phyloP scores from a whole-genome alignment of 2,113 vertebrate genomes.

The Anarhynchus alexandrinus region DNA sequence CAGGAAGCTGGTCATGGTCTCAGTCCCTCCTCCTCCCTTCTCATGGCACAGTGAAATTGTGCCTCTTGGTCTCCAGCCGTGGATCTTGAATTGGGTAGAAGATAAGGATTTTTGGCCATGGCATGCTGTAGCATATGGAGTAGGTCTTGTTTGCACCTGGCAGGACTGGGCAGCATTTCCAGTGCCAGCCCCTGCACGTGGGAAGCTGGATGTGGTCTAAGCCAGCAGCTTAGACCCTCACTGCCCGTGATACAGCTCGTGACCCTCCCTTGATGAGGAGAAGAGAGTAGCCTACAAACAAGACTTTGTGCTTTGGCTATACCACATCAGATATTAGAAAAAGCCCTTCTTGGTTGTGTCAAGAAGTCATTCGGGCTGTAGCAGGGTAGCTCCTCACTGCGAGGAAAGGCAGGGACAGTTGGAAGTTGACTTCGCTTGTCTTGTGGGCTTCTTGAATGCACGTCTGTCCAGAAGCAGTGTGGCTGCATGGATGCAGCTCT shows the following conservation, averaged over 20 bases:
- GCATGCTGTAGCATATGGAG: background rate
- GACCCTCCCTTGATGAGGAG: background rate
- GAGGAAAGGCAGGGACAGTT: background rate
- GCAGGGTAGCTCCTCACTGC: background rate
- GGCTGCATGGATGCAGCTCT: background rate
- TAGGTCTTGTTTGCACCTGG: background rate
- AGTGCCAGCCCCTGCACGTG: background rate
- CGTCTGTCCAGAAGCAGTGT: background rate
- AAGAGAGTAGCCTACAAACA: background rate
- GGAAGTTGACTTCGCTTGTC: background rate
- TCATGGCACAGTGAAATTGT: background rate
- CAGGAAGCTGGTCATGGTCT: background rate
- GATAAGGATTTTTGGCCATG: accelerated
- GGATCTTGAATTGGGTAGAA: background rate
- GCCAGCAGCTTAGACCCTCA: background rate
- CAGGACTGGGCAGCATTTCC: background rate
- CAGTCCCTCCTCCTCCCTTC: background rate
- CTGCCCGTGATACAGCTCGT: background rate
- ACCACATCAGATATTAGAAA: background rate
- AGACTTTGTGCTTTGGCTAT: background rate
- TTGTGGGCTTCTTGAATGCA: background rate
- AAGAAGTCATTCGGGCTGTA: background rate
- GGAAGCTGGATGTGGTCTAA: background rate
- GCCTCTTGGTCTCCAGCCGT: background rate
- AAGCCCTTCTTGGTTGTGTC: background rate